These are phyloP conservation scores for Pinna nobilis DNA, from an alignment of 1,140 invertebrate genomes.

Conservation along the genomic window DNA sequence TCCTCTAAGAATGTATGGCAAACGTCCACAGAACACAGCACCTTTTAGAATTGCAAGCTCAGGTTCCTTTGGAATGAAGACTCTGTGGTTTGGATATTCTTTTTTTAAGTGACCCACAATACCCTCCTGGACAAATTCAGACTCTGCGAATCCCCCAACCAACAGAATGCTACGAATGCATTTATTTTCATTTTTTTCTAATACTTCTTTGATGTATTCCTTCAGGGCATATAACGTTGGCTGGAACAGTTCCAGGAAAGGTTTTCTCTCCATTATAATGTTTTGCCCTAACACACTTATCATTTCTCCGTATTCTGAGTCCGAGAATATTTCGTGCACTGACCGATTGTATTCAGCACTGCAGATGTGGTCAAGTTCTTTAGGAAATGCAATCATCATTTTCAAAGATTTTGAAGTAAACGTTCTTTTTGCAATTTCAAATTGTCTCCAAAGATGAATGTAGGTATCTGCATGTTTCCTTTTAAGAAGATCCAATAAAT, in stretches of 20 bases:
- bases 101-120: too few relatives aligned
- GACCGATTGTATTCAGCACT: neutral
- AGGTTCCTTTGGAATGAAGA: too few relatives aligned
- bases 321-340: neutral
- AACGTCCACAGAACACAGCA: too few relatives aligned
- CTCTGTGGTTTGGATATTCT: too few relatives aligned
- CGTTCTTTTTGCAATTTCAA: constrained; percentile 9
- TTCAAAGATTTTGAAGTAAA: neutral
- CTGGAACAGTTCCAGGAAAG: constrained; percentile 2
- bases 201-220: constrained; percentile 4
- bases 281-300: neutral
- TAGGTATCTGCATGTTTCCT: neutral
- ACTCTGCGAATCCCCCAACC: too few relatives aligned
- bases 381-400: neutral
- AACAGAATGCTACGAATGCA: too few relatives aligned
- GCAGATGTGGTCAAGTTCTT: neutral
- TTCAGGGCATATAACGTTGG: neutral
- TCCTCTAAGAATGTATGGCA: too few relatives aligned
- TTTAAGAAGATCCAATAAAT: neutral
- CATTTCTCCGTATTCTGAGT: neutral
- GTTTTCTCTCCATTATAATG: neutral
- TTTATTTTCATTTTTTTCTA: neutral
- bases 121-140: too few relatives aligned
- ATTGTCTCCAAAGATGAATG: neutral
- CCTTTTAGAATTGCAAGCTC: too few relatives aligned